Evolutionary conservation across 1,140 invertebrate genomes (phyloP).

Genomic region (Magallana gigas): DNA sequence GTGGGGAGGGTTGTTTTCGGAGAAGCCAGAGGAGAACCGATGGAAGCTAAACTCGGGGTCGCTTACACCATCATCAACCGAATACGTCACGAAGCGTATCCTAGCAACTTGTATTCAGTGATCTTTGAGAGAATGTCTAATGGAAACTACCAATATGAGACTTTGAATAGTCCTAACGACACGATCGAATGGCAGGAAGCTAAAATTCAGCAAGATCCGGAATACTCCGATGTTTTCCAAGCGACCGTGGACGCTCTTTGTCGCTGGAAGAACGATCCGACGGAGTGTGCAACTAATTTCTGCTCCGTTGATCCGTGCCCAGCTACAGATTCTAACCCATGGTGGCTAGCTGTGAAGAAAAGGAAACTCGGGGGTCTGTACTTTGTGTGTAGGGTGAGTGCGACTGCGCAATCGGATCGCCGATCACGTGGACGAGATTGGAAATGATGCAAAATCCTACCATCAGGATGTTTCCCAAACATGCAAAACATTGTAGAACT

Average conservation of each 20-base stretch:
- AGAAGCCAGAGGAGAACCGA: constrained; percentile 36
- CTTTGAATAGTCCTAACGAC: constrained; percentile 18
- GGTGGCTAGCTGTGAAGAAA: constrained; percentile 17
- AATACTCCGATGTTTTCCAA: constrained; percentile 22
- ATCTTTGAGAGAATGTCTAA: not conserved
- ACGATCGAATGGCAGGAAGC: not conserved
- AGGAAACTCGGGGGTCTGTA: constrained; percentile 23
- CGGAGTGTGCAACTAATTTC: not conserved
- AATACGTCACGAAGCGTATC: not conserved
- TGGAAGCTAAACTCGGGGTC: constrained; percentile 24
- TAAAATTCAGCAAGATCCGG: constrained; percentile 7
- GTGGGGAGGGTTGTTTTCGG: constrained; percentile 36
- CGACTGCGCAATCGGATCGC: not conserved
- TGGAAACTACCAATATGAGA: not conserved
- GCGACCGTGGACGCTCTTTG: constrained; percentile 32
- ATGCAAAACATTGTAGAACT: too few species aligned
- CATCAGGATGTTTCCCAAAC: too few species aligned
- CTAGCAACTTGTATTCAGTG: constrained; percentile 34
- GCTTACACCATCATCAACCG: constrained; percentile 44
- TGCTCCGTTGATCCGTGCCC: constrained; percentile 40
- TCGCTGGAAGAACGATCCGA: not conserved
- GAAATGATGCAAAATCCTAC: not conserved
- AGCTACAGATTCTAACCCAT: constrained; percentile 21
- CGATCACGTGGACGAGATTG: not conserved
- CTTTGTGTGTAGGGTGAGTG: constrained; percentile 31